Conservation (phyloP, 2,888 invertebrate species). For the Halictus quadricinctus region DNA sequence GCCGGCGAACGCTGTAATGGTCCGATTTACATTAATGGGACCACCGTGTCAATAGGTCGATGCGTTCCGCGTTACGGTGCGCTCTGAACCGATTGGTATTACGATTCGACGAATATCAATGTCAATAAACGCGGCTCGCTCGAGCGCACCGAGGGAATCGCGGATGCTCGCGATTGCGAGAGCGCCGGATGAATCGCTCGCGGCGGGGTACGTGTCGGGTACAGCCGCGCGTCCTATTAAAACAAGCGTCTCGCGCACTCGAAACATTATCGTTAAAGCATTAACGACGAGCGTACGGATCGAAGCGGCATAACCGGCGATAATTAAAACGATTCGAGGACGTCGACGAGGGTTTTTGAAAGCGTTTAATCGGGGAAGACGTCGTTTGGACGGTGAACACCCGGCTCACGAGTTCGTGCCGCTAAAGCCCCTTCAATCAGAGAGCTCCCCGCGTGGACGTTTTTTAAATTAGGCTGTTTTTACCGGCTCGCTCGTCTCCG, state of each 20-base stretch:
- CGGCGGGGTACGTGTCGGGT: neutral
- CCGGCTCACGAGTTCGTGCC: neutral
- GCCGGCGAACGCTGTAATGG: slow-evolving; percentile 25
- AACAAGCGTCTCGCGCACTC: slow-evolving; percentile 10
- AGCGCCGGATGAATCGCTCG: slow-evolving; percentile 8
- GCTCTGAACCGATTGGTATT: neutral
- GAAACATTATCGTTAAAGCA: slow-evolving; percentile 37
- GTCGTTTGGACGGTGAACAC: slow-evolving; percentile 26
- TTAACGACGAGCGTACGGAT: slow-evolving; percentile 45
- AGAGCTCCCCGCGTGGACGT: neutral
- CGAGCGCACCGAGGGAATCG: slow-evolving; percentile 18
- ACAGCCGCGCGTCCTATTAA: neutral
- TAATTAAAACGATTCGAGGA: slow-evolving; percentile 53
- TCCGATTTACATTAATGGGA: slow-evolving; percentile 40
- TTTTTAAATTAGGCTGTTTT: neutral
- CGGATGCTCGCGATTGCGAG: neutral
- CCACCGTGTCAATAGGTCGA: slow-evolving; percentile 38
- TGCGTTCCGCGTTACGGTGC: neutral
- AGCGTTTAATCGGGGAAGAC: slow-evolving; percentile 46
- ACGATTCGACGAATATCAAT: neutral
- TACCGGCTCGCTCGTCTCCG: neutral
- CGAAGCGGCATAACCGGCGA: slow-evolving; percentile 45
- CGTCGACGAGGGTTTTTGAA: slow-evolving; percentile 45
- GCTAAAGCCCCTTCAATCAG: slow-evolving; percentile 33
- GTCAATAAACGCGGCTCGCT: slow-evolving; percentile 8